Conservation (phyloP, 2,888 invertebrate genomes). For the Polydrusus pterygomalis region DNA sequence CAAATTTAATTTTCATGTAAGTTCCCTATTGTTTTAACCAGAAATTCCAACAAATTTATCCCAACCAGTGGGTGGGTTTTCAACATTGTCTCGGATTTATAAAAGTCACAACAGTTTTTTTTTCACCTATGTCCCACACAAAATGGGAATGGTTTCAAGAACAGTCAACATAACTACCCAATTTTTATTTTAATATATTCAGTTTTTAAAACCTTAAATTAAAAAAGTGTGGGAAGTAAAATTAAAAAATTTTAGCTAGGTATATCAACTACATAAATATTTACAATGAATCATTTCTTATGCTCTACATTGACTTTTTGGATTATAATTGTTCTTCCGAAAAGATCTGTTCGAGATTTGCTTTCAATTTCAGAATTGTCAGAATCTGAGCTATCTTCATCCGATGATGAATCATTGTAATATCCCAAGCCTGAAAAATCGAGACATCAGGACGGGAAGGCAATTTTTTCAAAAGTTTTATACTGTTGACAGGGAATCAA, state of each 20-base stretch:
- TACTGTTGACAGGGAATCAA: too few relatives aligned
- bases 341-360: constrained; percentile 58
- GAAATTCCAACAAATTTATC: too few relatives aligned
- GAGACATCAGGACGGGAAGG: too few relatives aligned
- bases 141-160: too few relatives aligned
- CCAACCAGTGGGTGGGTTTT: too few relatives aligned
- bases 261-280: constrained; percentile 13
- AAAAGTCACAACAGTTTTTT: too few relatives aligned
- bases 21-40: too few relatives aligned
- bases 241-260: neutral
- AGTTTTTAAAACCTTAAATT: neutral
- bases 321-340: constrained; percentile 61
- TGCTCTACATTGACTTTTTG: constrained; percentile 16
- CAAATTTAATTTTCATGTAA: too few relatives aligned
- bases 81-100: too few relatives aligned
- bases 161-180: too few relatives aligned
- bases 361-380: constrained; percentile 73
- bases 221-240: neutral
- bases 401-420: constrained; percentile 83
- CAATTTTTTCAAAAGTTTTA: neutral
- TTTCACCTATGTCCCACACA: too few relatives aligned
- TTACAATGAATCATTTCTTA: constrained; percentile 27
- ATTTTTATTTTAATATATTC: too few relatives aligned
- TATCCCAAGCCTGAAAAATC: constrained; percentile 76
- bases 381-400: constrained; percentile 79